These are phyloP conservation scores for Bombylius discolor DNA, from an alignment of 2,888 invertebrate species.

Conservation along the genomic window DNA sequence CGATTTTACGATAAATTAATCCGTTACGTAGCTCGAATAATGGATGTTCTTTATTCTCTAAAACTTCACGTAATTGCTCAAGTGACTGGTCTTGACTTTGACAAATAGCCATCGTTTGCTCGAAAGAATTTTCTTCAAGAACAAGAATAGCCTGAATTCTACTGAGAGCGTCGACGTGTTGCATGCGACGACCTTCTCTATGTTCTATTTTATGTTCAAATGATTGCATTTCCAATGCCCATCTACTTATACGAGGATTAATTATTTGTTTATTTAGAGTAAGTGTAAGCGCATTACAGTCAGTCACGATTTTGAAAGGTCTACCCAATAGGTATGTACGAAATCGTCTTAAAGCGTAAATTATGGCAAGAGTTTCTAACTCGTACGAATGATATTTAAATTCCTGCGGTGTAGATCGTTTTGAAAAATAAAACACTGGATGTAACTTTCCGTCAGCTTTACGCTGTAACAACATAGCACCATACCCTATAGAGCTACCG, in stretches of 20 bases:
- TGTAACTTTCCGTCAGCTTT: constrained; percentile 14
- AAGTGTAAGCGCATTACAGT: neutral
- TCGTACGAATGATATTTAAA: constrained; percentile 8
- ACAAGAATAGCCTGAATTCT: constrained; percentile 2
- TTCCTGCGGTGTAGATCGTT: neutral
- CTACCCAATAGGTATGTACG: constrained; percentile 8
- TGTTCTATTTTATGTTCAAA: constrained; percentile 5
- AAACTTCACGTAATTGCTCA: neutral
- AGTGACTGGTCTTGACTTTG: constrained; percentile 3
- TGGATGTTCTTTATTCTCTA: constrained; percentile 1
- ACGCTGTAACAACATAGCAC: constrained; percentile 18
- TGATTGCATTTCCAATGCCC: constrained; percentile 7
- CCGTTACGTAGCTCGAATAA: constrained; percentile 4
- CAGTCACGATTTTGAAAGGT: constrained; percentile 7
- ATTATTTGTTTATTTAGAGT: neutral
- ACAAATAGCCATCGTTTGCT: constrained; percentile 7
- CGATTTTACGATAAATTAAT: constrained; percentile 5
- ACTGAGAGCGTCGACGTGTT: constrained; percentile 9
- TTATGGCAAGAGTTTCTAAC: constrained; percentile 10
- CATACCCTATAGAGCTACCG: constrained; percentile 19
- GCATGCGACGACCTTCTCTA: constrained; percentile 5
- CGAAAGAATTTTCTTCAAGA: constrained; percentile 10
- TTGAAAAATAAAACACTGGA: constrained; percentile 12
- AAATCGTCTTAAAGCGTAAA: constrained; percentile 7
- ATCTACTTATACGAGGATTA: constrained; percentile 1